Conservation (phyloP, 2,797 vertebrate genomes). For the Tokudaia muenninki region DNA sequence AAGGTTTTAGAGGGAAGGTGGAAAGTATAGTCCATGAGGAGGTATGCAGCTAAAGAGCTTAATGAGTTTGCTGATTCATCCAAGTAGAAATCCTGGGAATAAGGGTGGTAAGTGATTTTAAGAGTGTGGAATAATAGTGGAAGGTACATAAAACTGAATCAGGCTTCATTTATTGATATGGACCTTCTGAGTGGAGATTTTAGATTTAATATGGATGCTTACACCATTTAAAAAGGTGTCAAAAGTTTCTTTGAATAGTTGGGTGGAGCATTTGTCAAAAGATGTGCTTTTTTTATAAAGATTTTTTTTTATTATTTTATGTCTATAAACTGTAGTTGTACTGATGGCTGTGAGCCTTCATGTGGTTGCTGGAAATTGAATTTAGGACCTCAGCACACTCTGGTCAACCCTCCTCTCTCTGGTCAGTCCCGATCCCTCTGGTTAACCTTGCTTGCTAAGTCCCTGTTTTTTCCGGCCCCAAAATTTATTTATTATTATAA, state of each 20-base stretch:
- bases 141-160: neutral
- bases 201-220: neutral
- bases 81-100: neutral
- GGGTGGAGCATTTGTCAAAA: neutral
- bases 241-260: neutral
- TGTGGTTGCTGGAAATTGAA: too few relatives aligned
- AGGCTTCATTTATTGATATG: neutral
- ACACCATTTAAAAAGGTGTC: neutral
- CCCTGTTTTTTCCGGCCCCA: too few relatives aligned
- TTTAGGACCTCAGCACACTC: too few relatives aligned
- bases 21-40: neutral
- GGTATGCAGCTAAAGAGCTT: neutral
- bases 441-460: too few relatives aligned
- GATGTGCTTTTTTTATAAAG: too few relatives aligned
- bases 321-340: too few relatives aligned
- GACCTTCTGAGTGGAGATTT: neutral
- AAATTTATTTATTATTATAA: too few relatives aligned
- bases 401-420: too few relatives aligned
- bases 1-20: neutral
- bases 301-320: too few relatives aligned
- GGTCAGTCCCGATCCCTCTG: too few relatives aligned
- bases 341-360: too few relatives aligned
- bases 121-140: neutral
- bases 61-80: neutral
- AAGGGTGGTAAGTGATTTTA: neutral